These are phyloP conservation scores for Verasper variegatus DNA, from an alignment of 2,113 vertebrate genomes.

Conservation along the genomic window DNA sequence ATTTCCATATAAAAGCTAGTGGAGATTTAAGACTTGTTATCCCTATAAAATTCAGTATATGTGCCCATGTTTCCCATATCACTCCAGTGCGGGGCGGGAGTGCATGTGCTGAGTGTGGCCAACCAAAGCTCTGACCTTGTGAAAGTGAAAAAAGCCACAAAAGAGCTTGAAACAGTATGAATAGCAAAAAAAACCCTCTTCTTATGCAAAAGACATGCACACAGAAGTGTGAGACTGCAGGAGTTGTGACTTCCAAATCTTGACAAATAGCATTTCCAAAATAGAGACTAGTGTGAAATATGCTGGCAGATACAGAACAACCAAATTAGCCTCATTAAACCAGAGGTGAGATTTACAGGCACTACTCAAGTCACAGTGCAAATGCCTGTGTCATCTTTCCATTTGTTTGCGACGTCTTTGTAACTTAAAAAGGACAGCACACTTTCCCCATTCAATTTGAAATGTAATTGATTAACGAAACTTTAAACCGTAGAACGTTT, in stretches of 20 bases:
- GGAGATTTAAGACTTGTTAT: neutral
- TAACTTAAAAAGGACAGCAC: neutral
- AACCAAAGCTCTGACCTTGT: neutral
- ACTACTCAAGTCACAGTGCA: neutral
- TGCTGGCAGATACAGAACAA: neutral
- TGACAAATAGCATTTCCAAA: neutral
- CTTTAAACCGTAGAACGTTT: too few relatives aligned
- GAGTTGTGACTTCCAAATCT: neutral
- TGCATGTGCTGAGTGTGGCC: neutral
- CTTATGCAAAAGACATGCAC: too few relatives aligned
- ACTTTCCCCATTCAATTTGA: too few relatives aligned
- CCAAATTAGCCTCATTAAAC: neutral
- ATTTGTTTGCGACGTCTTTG: neutral
- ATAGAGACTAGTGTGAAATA: slow-evolving; percentile 18
- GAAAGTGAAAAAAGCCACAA: too few relatives aligned
- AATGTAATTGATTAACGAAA: too few relatives aligned
- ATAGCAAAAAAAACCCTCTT: too few relatives aligned
- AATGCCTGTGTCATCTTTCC: neutral
- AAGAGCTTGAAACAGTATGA: too few relatives aligned
- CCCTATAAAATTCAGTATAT: too few relatives aligned
- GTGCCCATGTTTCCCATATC: too few relatives aligned
- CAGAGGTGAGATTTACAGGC: neutral
- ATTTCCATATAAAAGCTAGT: neutral
- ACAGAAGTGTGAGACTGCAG: too few relatives aligned
- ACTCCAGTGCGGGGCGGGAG: too few relatives aligned